Evolutionary conservation across 2,113 vertebrate genomes (phyloP).

Genomic region (Epinephelus cyanopodus): DNA sequence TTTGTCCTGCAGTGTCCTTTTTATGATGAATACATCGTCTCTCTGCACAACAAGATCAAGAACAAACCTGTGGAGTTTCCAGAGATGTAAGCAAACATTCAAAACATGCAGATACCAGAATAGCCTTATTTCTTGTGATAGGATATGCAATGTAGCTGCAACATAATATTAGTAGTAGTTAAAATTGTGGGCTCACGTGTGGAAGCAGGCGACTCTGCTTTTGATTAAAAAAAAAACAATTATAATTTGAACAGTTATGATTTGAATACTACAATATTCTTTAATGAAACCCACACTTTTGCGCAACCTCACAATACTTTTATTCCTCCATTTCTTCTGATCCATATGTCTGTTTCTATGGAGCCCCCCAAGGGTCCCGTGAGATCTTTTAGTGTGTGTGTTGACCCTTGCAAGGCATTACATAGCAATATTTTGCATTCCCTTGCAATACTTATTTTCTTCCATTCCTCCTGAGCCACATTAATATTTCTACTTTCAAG

Average conservation of each 20-base stretch:
- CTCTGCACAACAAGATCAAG: slow-evolving; percentile 94
- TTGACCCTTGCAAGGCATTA: too few species aligned
- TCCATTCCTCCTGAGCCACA: too few species aligned
- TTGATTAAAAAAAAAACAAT: neutral
- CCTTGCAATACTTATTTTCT: too few species aligned
- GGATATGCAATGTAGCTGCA: neutral
- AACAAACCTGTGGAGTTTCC: slow-evolving; percentile 91
- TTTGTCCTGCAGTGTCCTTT: slow-evolving; percentile 91
- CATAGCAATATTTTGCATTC: too few species aligned
- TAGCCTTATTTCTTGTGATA: neutral
- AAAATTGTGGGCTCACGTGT: neutral
- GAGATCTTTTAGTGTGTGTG: too few species aligned
- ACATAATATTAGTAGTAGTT: neutral
- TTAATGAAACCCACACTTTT: neutral
- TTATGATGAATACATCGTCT: slow-evolving; percentile 93
- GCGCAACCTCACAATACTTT: too few species aligned
- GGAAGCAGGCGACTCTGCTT: neutral
- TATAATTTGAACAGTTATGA: neutral
- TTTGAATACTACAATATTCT: neutral
- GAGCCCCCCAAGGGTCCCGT: too few species aligned
- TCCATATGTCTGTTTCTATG: too few species aligned
- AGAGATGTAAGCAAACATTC: slow-evolving; percentile 87
- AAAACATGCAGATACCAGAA: neutral
- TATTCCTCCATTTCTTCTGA: too few species aligned
- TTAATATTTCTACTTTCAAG: too few species aligned